Evolutionary conservation across 1,140 invertebrate genomes (phyloP).

Genomic region (Gyrodactylus salaris): DNA sequence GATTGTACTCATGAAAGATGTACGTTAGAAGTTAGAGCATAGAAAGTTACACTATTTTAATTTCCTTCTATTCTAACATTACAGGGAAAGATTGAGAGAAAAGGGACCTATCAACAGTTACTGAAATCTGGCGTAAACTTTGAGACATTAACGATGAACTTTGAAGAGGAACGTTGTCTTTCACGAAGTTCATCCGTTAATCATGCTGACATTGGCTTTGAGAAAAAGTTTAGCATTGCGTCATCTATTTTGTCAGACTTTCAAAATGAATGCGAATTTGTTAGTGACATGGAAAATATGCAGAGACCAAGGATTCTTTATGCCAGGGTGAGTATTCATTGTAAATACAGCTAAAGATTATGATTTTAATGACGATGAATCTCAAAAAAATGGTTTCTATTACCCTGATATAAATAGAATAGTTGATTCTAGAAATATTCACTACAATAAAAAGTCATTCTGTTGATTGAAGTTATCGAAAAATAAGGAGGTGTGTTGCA

Average conservation of each 20-base stretch:
- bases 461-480: too few relatives aligned
- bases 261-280: background rate
- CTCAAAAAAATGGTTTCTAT: too few relatives aligned
- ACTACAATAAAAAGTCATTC: too few relatives aligned
- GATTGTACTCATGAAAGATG: constrained; percentile 40
- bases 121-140: background rate
- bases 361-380: too few relatives aligned
- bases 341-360: too few relatives aligned
- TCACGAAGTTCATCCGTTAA: background rate
- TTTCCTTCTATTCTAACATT: background rate
- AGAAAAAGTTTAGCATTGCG: background rate
- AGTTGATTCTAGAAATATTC: too few relatives aligned
- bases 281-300: too few relatives aligned
- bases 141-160: background rate
- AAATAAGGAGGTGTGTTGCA: too few relatives aligned
- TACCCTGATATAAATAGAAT: too few relatives aligned
- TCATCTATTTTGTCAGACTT: background rate
- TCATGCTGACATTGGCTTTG: background rate
- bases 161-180: background rate
- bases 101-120: background rate
- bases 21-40: constrained; percentile 14
- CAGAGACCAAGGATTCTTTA: too few relatives aligned
- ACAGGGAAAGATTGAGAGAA: background rate
- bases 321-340: too few relatives aligned
- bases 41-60: constrained; percentile 1